These are phyloP conservation scores for Zosterops hypoxanthus DNA, from an alignment of 2,113 vertebrate species.

Conservation along the genomic window DNA sequence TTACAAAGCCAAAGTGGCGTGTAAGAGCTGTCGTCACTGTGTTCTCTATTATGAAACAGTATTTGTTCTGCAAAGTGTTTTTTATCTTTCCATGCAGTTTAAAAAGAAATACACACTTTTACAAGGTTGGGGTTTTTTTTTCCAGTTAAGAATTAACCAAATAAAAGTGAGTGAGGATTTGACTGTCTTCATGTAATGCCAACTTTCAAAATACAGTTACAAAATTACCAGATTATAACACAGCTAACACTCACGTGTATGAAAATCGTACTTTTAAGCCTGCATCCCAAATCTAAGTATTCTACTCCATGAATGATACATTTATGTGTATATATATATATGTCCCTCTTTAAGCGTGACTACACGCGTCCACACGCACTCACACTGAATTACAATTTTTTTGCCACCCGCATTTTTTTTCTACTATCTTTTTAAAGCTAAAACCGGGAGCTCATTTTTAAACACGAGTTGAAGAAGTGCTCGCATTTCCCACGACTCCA, in stretches of 20 bases:
- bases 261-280: neutral
- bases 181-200: neutral
- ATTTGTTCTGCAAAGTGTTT: neutral
- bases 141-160: neutral
- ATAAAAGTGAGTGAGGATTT: neutral
- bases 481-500: neutral
- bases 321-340: fast-evolving
- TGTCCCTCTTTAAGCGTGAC: neutral
- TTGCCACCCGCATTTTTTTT: neutral
- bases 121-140: neutral
- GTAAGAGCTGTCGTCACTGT: neutral
- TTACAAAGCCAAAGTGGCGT: neutral
- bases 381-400: fast-evolving
- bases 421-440: neutral
- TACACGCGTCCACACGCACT: fast-evolving
- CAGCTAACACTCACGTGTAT: fast-evolving
- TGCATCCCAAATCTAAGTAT: neutral
- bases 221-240: neutral
- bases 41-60: neutral
- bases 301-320: neutral
- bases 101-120: neutral
- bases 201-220: neutral
- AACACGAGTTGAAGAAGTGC: fast-evolving
- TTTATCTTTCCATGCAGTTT: neutral
- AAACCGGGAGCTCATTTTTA: neutral